Conservation (phyloP, 2,797 vertebrate species). For the Allobates femoralis region DNA sequence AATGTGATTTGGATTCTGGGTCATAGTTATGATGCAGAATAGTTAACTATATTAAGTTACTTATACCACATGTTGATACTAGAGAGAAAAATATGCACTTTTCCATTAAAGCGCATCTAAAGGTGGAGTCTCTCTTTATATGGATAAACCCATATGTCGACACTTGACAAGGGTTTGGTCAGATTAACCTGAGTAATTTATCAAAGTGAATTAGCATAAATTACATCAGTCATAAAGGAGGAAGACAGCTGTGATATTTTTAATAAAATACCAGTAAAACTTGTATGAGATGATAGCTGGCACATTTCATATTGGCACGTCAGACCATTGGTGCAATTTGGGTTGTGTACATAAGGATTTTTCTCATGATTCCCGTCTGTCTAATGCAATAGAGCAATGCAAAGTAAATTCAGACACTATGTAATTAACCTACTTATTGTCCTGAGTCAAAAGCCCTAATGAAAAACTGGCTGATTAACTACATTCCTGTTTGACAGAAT, state of each 20-base stretch:
- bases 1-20: no score
- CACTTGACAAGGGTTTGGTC: constrained; percentile 1
- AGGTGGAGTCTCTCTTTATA: not conserved
- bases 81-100: no score
- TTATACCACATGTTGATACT: no score
- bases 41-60: no score
- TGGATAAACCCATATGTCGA: not conserved
- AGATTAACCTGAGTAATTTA: not conserved
- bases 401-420: not conserved
- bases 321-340: no score
- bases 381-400: no score
- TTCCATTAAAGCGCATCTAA: not conserved
- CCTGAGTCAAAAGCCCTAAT: not conserved
- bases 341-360: not conserved
- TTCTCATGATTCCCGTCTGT: not conserved
- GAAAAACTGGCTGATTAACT: not conserved
- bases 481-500: not conserved
- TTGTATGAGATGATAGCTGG: not conserved
- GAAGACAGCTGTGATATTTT: not conserved
- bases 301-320: not conserved
- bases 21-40: no score
- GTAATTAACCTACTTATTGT: not conserved
- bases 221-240: not conserved
- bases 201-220: not conserved
- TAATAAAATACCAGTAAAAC: not conserved